Evolutionary conservation across 2,797 vertebrate genomes (phyloP), one percentile per base, ranked within the genome.

Genomic region (Myotis daubentonii): DNA sequence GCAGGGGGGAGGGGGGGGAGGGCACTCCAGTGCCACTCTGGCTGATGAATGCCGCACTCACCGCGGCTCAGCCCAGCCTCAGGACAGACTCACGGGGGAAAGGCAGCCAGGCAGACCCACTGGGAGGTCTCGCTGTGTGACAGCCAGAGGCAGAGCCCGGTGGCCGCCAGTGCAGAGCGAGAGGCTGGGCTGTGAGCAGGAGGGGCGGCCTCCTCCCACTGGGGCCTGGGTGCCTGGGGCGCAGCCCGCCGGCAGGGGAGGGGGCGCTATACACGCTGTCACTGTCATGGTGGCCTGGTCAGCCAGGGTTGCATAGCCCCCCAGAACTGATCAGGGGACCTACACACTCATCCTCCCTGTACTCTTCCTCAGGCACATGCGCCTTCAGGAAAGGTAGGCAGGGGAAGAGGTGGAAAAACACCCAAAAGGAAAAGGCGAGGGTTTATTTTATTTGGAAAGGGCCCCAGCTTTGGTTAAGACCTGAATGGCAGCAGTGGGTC

Each of bases 121-220:
- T 0, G 38, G 90, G 95, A 97, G 97, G 81, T 87, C 95, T 89
- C 7, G 7, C 82, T 47, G 55, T 0, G 33, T 96, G 98, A 98
- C 94, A 97, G 96, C 96, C 96, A 96, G 96, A 97, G 97, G 97
- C 97, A 96, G 95, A 53, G 93, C 97, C 90, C 57, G 96, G 89
- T 93, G 89, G 97, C 94, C 94, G 89, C 91, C 96, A 95, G 95
- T 80, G 96, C 96, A 22, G 80, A 66, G 87, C 95, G 96, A 94
- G 94, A 95, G 86, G 88, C 94, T 96, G 95, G 83, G 97, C 96
- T 44, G 47, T 95, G 91, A 97, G 96, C 97, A 96, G 97, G 95
- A 68, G 92, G 96, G 97, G 53, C 83, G 65, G 75, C 87, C 51
- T 97, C 75, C 87, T 97, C 95, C 93, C 1, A 0, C 79, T 2